Conservation (phyloP, 2,113 vertebrate species). For the Lamprologus speciosus region DNA sequence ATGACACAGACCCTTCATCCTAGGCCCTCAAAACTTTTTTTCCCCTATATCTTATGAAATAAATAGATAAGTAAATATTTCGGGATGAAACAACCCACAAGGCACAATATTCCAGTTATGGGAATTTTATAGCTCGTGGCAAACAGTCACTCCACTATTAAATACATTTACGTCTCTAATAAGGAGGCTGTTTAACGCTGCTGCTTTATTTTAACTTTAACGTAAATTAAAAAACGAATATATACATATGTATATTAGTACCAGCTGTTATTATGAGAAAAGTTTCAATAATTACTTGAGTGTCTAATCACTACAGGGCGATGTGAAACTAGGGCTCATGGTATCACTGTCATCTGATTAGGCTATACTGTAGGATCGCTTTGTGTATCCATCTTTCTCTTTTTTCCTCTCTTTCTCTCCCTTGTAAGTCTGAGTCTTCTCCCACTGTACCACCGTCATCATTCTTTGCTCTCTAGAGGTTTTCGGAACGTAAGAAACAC, state of each 20-base stretch:
- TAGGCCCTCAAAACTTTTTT: slow-evolving; percentile 13
- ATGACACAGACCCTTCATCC: slow-evolving; percentile 46
- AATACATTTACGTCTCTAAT: not conserved
- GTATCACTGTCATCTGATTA: slow-evolving; percentile 50
- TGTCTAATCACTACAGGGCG: slow-evolving; percentile 16
- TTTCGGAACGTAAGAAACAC: slow-evolving; percentile 63
- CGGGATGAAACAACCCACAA: not conserved
- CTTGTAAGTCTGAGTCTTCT: slow-evolving; percentile 33
- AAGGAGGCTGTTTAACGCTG: not conserved
- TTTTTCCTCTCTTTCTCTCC: not conserved
- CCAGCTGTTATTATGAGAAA: not conserved
- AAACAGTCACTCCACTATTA: not conserved
- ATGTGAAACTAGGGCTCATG: slow-evolving; percentile 11
- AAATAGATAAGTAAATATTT: not conserved
- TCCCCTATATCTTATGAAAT: not conserved
- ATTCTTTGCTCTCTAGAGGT: slow-evolving; percentile 56
- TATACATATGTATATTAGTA: not conserved
- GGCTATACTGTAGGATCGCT: slow-evolving; percentile 12
- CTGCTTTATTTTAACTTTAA: not conserved
- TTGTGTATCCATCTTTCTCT: slow-evolving; percentile 20
- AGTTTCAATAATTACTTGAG: slow-evolving; percentile 6
- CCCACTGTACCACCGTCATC: slow-evolving; percentile 61
- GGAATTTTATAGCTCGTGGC: not conserved
- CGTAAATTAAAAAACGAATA: not conserved
- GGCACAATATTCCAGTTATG: not conserved